Base-by-base conservation (phyloP, 2,113 vertebrate species). In the Oenanthe melanoleuca region DNA sequence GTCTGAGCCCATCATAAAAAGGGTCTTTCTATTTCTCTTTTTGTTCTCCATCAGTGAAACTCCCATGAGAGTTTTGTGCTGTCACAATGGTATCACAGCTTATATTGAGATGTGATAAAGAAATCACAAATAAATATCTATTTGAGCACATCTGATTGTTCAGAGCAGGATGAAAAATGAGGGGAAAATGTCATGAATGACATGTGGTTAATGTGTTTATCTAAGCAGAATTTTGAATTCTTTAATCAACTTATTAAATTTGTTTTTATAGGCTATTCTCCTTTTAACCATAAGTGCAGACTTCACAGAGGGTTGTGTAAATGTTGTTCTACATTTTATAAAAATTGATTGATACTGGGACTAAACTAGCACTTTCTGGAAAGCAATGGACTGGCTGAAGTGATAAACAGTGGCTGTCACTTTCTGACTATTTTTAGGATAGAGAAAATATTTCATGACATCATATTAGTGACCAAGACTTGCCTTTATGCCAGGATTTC, bases 11-110 rank as follows among this genome's bases (percentile, higher is more conserved):
- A 18, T n/a, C 45, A 49, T 0, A 5, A 52, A 77, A 61, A 29
- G 4, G 3, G 1, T 3, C 1, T 0, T 69, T 80, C 40, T 42
- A 1, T 40, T 37, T 50, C 52, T 56, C 20, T 20, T 45, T 52
- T 52, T 29, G 1, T 24, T 64, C 24, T 64, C 12, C 49, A 37
- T 40, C 44, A 7, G 16, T n/a, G 14, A 7, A 75, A 50, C 3
- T 34, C 47, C 61, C 24, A 3, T 3, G 10, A 77, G 29, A 65
- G 26, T 80, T 92, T 69, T 80, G 28, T 52, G 25, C 8, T 10
- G 2, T 69, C 45, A 20, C 1, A 5, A 23, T 12, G 56, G 25
- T 45, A 50, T 29, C n/a, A 21, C 12, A 77, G 2, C 18, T 50
- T 53, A 26, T 17, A 40, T 0, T n/a, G 63, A 83, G 9, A 49